Evolutionary conservation across 2,113 vertebrate genomes (phyloP).

Genomic region (Hemibates koningsi): DNA sequence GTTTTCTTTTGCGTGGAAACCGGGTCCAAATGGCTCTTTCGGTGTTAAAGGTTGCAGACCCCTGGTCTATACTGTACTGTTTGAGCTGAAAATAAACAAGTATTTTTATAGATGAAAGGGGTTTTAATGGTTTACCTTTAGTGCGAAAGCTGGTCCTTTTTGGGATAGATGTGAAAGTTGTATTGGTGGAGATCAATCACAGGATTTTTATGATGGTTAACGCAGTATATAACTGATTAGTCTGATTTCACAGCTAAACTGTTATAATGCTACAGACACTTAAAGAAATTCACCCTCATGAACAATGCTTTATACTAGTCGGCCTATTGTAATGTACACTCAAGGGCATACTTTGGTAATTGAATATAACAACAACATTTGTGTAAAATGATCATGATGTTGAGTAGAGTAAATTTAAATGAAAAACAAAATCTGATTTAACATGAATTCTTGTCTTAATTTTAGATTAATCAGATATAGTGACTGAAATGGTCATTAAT

Average conservation of each 20-base stretch:
- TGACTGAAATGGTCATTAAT: background rate
- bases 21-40: no score
- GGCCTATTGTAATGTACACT: background rate
- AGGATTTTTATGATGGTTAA: background rate
- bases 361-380: background rate
- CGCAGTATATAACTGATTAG: background rate
- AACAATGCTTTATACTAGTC: background rate
- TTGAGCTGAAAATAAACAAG: background rate
- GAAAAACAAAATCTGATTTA: background rate
- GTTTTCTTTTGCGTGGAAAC: no score
- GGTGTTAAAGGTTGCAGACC: no score
- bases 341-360: background rate
- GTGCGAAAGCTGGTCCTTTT: background rate
- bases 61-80: background rate
- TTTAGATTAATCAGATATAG: background rate
- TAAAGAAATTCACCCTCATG: background rate
- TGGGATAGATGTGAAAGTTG: background rate
- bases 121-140: background rate
- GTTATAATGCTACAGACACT: background rate
- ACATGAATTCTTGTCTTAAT: background rate
- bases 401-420: background rate
- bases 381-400: background rate
- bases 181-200: background rate
- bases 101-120: background rate
- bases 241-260: background rate